Evolutionary conservation across 2,888 invertebrate genomes (phyloP).

Genomic region (Euzetes globulus): DNA sequence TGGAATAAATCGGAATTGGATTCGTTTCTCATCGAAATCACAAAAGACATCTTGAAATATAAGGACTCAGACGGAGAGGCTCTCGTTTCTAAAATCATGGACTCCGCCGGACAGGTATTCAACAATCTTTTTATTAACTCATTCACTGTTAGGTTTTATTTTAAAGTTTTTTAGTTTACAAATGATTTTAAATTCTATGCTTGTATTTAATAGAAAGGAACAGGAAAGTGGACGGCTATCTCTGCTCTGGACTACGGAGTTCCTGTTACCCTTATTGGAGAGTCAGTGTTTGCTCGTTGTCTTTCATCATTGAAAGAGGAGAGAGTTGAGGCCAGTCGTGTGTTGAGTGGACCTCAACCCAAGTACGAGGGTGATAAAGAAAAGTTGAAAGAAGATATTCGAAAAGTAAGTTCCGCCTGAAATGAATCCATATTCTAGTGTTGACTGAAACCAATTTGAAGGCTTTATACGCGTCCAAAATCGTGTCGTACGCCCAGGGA

Average conservation of each 20-base stretch:
- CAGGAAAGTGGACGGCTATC: slow-evolving; percentile 99
- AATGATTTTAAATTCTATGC: no score
- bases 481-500: slow-evolving; percentile 97
- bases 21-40: slow-evolving; percentile 96
- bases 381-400: slow-evolving; percentile 72
- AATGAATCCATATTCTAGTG: not conserved
- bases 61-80: slow-evolving; percentile 73
- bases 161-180: no score
- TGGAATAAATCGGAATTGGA: slow-evolving; percentile 95
- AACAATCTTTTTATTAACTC: no score
- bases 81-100: slow-evolving; percentile 82
- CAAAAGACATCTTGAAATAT: slow-evolving; percentile 82
- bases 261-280: slow-evolving; percentile 94
- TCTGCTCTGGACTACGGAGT: slow-evolving; percentile 90
- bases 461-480: slow-evolving; percentile 94
- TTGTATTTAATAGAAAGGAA: slow-evolving; percentile 76
- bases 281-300: slow-evolving; percentile 94
- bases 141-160: no score
- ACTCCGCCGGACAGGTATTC: slow-evolving; percentile 72
- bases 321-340: slow-evolving; percentile 69
- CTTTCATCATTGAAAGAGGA: slow-evolving; percentile 84
- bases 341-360: slow-evolving; percentile 61
- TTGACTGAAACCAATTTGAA: slow-evolving; percentile 45
- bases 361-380: slow-evolving; percentile 65
- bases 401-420: slow-evolving; percentile 51